Evolutionary conservation across 2,888 invertebrate genomes (phyloP), one percentile per base, ranked within the genome.

Genomic region (Rotaria macrura): DNA sequence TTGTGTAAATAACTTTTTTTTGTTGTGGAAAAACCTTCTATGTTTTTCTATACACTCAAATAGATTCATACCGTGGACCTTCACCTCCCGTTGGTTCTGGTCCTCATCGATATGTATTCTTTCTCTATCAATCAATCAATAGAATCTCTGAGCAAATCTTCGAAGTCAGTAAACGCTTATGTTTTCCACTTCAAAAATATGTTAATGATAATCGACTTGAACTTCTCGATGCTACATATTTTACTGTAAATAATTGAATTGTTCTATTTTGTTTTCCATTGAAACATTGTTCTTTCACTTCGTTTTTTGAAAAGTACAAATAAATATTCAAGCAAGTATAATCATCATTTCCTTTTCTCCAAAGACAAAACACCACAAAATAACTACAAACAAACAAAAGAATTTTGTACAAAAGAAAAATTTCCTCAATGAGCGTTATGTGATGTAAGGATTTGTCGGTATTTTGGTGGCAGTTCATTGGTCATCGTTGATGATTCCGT

Each of bases 381-480:
- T 23, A 52, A 23, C 2, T 23, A 52, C 23, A 52, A 52, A 52
- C 1, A 52, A 52, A 23, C 20, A 52, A 12, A 47, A 47, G 47
- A 9, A 23, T 52, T 23, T 23, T 52, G 3, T 52, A 52, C 52
- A 52, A 52, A 52, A 6, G 4, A n/a, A n/a, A n/a, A 17, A 14
- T 65, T 65, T 34, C 34, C 65, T 34, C 20, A 65, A 65, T 34
- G 34, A 65, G 20, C 17, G 20, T 65, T 34, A 65, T 65, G 65
- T 7, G 65, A 65, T 34, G 20, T 17, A 65, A 65, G 38, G 3
- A 65, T 34, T 65, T 34, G 65, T 34, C 65, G 79, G 43, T 79
- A 79, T 79, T n/a, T 79, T n/a, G 79, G 79, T 79, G 79, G 79
- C 43, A 25, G 79, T 79, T 79, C 79, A 14, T 40, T 43, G 14